Evolutionary conservation across 2,797 vertebrate species (phyloP).

Genomic region (Ciconia nigra): DNA sequence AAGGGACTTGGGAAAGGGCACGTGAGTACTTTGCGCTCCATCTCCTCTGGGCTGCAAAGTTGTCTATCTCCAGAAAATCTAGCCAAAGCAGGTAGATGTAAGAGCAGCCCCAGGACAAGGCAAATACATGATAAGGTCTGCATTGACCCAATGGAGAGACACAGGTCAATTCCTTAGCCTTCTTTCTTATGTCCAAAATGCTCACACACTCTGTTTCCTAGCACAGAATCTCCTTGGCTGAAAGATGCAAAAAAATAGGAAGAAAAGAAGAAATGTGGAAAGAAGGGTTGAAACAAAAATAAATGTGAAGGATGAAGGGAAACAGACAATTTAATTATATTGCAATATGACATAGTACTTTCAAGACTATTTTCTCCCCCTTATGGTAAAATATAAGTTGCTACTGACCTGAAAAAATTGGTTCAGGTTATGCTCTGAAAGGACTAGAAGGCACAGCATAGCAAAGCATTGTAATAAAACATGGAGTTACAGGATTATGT

Average conservation of each 20-base stretch:
- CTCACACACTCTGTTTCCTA: not conserved
- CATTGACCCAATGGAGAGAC: not conserved
- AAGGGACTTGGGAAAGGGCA: not conserved
- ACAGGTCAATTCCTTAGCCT: too few species aligned
- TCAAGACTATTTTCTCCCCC: not conserved
- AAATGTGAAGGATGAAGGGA: not conserved
- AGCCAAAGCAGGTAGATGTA: not conserved
- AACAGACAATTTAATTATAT: not conserved
- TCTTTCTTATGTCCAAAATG: not conserved
- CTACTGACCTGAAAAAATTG: constrained; percentile 82
- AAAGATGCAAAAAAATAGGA: not conserved
- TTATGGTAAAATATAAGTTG: not conserved
- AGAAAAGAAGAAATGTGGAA: not conserved
- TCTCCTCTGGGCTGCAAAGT: not conserved
- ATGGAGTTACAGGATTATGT: constrained; percentile 63
- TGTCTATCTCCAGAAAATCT: not conserved
- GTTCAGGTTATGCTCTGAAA: constrained; percentile 85
- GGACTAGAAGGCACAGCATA: constrained; percentile 84
- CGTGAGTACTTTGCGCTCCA: not conserved
- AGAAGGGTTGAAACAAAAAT: not conserved
- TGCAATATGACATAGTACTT: not conserved
- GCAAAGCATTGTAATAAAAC: constrained; percentile 86
- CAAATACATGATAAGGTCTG: not conserved
- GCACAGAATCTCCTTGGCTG: not conserved
- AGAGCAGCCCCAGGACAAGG: not conserved